A percentile compares a stretch with the other conserved stretches of the same genome.
Conservation (phyloP, 1,140 invertebrate genomes). For the Drosophila subpulchrella region DNA sequence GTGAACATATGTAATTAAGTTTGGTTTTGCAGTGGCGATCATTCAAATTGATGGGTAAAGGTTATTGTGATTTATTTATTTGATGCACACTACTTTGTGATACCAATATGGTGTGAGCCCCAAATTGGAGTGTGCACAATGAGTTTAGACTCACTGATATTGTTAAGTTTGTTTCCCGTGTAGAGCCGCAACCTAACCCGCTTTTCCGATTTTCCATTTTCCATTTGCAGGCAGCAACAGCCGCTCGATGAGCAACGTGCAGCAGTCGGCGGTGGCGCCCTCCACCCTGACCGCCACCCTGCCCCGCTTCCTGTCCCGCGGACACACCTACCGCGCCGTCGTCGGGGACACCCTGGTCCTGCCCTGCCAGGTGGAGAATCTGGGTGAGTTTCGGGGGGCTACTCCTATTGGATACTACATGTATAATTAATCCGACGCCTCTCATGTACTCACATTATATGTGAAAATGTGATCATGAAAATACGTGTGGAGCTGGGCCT, state of each 20-base stretch:
- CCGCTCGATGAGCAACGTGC: conserved; percentile 72
- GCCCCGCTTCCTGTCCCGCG: conserved; percentile 89
- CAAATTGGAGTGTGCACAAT: background rate
- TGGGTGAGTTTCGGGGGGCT: conserved; percentile 86
- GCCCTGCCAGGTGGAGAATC: conserved; percentile 91
- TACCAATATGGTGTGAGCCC: background rate
- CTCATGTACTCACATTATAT: conserved; percentile 51
- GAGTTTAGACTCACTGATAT: background rate
- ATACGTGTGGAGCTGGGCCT: conserved; percentile 10
- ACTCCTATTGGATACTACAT: background rate
- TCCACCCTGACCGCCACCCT: conserved; percentile 57
- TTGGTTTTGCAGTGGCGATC: background rate
- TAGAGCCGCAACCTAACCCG: conserved; percentile 17
- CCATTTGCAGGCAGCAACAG: conserved; percentile 64
- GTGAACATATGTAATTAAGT: background rate
- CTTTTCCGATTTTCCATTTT: background rate
- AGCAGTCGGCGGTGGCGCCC: conserved; percentile 46
- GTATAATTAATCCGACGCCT: conserved; percentile 66
- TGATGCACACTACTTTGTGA: background rate
- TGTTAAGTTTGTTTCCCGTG: background rate
- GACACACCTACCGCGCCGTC: conserved; percentile 90
- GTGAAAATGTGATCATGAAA: conserved; percentile 61
- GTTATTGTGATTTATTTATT: background rate
- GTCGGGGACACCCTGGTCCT: conserved; percentile 90
- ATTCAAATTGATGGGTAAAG: background rate